Evolutionary conservation across 2,113 vertebrate genomes (phyloP).

Genomic region (Dolichotis patagonum): DNA sequence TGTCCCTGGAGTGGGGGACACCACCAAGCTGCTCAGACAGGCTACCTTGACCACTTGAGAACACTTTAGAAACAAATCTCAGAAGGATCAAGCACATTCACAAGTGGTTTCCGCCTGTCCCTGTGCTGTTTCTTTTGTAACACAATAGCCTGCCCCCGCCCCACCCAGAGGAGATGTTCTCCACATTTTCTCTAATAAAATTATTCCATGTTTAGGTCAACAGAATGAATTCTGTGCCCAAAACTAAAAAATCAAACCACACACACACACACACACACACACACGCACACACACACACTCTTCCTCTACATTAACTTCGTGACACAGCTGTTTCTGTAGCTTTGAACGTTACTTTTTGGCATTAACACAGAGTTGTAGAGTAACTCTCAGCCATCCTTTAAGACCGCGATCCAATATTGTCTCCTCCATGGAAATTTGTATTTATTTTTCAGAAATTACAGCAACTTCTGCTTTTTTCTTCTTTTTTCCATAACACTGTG

Average conservation of each 20-base stretch:
- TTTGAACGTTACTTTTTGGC: background rate
- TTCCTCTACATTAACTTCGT: background rate
- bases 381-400: background rate
- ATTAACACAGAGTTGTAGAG: background rate
- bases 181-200: background rate
- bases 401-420: background rate
- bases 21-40: background rate
- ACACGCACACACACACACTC: background rate
- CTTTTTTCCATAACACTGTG: background rate
- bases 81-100: background rate
- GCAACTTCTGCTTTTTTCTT: background rate
- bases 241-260: background rate
- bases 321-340: background rate
- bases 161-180: background rate
- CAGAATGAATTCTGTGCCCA: background rate
- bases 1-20: background rate
- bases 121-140: background rate
- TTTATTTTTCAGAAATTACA: background rate
- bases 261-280: background rate
- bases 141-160: background rate
- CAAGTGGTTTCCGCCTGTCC: background rate
- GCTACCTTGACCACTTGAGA: background rate
- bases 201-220: background rate
- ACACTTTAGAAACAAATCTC: background rate
- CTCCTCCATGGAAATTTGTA: background rate